phyloP scores from a whole-genome alignment of 2,797 vertebrate genomes.

The Triplophysa bombifrons region DNA sequence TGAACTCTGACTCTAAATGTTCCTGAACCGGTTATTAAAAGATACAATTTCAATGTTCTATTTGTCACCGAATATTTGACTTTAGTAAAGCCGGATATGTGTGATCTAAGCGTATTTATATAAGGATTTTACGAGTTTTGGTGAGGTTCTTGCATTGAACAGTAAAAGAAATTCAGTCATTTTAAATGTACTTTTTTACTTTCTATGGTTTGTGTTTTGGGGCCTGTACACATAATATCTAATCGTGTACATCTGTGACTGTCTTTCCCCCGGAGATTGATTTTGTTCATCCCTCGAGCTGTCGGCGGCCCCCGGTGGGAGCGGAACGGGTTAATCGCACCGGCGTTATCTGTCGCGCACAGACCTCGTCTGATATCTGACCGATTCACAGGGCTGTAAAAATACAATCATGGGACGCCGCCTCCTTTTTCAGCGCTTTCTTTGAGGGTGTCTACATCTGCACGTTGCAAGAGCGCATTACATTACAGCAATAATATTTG shows the following conservation, averaged over 20 bases:
- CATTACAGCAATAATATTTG: not conserved
- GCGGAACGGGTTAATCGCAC: constrained; percentile 72
- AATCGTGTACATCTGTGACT: not conserved
- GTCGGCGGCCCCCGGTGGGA: constrained; percentile 20
- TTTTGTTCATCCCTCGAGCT: not conserved
- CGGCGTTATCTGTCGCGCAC: constrained; percentile 83
- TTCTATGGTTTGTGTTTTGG: not conserved
- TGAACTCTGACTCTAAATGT: not conserved
- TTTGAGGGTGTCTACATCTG: constrained; percentile 43
- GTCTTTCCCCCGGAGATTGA: constrained; percentile 1
- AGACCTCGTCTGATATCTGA: constrained; percentile 70
- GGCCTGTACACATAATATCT: not conserved
- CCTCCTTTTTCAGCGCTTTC: constrained; percentile 32
- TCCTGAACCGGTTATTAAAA: not conserved
- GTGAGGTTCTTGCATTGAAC: not conserved
- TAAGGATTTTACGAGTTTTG: too few relatives aligned
- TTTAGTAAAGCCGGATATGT: not conserved
- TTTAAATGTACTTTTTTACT: not conserved
- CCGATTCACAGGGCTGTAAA: constrained; percentile 72
- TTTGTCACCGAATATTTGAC: not conserved
- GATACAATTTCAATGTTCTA: not conserved
- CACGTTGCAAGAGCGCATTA: not conserved
- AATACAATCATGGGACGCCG: constrained; percentile 72
- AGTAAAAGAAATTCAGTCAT: not conserved
- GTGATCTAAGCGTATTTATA: not conserved